Conservation (phyloP, 2,797 vertebrate species). For the Psittacula derbiana region DNA sequence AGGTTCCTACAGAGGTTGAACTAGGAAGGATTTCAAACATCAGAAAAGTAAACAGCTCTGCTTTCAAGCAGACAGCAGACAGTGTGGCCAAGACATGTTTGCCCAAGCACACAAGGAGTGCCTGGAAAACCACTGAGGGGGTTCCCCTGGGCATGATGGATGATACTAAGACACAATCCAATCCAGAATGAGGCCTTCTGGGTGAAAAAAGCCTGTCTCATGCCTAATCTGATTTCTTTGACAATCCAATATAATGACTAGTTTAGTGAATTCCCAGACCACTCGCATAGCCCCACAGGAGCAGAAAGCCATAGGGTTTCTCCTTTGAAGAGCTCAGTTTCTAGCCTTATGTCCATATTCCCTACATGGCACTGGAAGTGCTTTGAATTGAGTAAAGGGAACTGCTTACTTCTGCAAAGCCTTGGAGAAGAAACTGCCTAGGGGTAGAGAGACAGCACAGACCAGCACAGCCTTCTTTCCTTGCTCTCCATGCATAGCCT, state of each 20-base stretch:
- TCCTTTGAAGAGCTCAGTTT: background rate
- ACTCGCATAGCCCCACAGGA: background rate
- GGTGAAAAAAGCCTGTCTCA: background rate
- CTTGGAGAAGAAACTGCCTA: background rate
- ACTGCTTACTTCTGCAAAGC: background rate
- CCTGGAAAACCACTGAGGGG: background rate
- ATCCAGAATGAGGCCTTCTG: background rate
- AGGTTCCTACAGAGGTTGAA: background rate
- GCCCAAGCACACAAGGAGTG: background rate
- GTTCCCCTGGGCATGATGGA: background rate
- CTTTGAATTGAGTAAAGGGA: background rate
- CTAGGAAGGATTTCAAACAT: background rate
- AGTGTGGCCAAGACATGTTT: background rate
- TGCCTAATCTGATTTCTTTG: background rate
- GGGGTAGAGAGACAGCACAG: background rate
- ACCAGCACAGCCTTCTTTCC: background rate
- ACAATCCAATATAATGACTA: background rate
- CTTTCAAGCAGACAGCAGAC: background rate
- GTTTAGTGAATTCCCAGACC: background rate
- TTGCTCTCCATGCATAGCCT: fast-evolving
- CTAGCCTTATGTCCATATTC: background rate
- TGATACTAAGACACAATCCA: background rate
- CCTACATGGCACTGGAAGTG: background rate
- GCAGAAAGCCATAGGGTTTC: background rate
- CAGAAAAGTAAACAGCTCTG: background rate